These are phyloP conservation scores for Drosophila lini DNA, from an alignment of 1,140 invertebrate species.

Conservation along the genomic window DNA sequence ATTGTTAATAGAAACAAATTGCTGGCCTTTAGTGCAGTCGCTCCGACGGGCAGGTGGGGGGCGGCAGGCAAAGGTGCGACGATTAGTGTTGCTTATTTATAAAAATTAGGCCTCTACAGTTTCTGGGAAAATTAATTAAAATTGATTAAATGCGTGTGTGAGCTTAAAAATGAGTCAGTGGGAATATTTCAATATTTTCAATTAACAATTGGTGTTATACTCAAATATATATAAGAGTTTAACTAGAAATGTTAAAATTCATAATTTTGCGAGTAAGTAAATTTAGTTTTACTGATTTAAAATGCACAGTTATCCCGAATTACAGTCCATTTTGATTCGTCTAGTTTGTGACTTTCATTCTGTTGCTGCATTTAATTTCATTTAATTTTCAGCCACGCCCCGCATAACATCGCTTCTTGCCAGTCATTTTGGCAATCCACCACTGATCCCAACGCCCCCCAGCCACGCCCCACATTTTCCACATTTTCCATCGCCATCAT, in stretches of 20 bases:
- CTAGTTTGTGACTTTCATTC: constrained; percentile 25
- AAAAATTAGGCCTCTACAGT: constrained; percentile 64
- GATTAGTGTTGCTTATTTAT: constrained; percentile 79
- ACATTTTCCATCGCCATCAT: constrained; percentile 33
- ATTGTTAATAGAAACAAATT: constrained; percentile 82
- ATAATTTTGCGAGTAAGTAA: background rate
- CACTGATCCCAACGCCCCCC: constrained; percentile 23
- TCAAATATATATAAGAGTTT: background rate
- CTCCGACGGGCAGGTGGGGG: constrained; percentile 2
- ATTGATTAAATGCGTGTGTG: constrained; percentile 64
- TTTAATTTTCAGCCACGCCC: constrained; percentile 73
- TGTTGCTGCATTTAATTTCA: constrained; percentile 75
- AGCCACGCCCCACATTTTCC: constrained; percentile 5
- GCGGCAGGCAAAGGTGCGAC: constrained; percentile 30
- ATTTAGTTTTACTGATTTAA: background rate
- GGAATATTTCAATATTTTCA: background rate
- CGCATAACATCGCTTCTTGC: constrained; percentile 69
- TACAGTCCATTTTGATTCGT: constrained; percentile 51
- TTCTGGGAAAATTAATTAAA: constrained; percentile 72
- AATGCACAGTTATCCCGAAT: background rate
- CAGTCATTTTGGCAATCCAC: constrained; percentile 77
- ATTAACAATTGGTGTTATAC: background rate
- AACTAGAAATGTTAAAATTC: background rate
- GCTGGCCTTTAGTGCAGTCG: constrained; percentile 50
- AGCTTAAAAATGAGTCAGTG: background rate